Evolutionary conservation across 2,888 invertebrate genomes (phyloP), one percentile per base, ranked within the genome.

Genomic region (Caenorhabditis angaria): DNA sequence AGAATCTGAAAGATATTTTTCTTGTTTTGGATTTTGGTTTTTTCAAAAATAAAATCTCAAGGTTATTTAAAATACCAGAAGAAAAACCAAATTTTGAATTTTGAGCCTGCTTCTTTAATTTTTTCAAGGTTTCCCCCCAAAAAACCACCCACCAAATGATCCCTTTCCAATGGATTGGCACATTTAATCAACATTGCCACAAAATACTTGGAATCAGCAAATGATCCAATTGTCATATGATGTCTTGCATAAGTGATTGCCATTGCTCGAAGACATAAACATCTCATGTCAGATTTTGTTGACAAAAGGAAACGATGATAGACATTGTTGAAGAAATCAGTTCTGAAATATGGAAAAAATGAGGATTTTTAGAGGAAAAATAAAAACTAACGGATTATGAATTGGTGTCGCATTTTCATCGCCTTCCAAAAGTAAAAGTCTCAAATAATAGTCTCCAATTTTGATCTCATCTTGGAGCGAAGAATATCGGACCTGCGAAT

Each of bases 271-370:
- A 99, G 91, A 87, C 97, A 99, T 92, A 95, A 93, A 87, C 96
- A 95, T 88, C 95, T 95, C 94, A 99, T 94, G 88, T 94, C 94
- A 41, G 93, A 91, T 89, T 95, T 94, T 4, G 90, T 88, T 0
- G 95, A 94, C 70, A 97, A 92, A 73, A 99, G 91, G 88, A 97
- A 99, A 70, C 97, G 92, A 88, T 99, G 97, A 88, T 99, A 99
- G 20, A 99, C 91, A 88, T 97, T 96, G 89, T 97, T 97, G 91
- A 99, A 99, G 90, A 99, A 95, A 88, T 96, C 95, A 85, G 93
- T 92, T 57, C 94, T 94, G 88, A 20, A 82, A 70, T 20, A 41
- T 24, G 18, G 0, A 22, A 29, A 27, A 53, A 24, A 27, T n/a
- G 20, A n/a, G 18, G n/a, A 18, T 22, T 61, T 35, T 32, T 28